A percentile compares a stretch with the other conserved stretches of the same genome.
phyloP scores from a whole-genome alignment of 2,888 invertebrate species.

The Altica lythri region DNA sequence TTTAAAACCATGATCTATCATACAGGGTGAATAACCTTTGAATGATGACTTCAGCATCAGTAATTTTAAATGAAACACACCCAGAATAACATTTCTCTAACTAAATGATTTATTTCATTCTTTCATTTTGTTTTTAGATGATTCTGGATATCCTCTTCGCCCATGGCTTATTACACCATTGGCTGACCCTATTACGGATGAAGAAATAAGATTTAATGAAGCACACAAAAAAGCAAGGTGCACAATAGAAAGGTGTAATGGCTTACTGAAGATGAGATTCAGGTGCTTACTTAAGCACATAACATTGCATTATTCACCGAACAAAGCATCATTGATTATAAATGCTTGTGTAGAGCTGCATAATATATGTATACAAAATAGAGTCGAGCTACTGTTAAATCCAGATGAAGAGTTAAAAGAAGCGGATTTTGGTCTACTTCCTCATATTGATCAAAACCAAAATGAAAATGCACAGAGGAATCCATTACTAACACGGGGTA shows the following conservation, averaged over 20 bases:
- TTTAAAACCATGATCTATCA: not conserved
- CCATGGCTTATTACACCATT: slow-evolving; percentile 19
- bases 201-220: slow-evolving; percentile 19
- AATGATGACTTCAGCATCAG: too few relatives aligned
- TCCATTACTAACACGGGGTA: slow-evolving; percentile 16
- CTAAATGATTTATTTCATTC: too few relatives aligned
- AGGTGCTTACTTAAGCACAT: slow-evolving; percentile 26
- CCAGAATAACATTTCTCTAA: too few relatives aligned
- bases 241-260: slow-evolving; percentile 26
- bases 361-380: slow-evolving; percentile 26
- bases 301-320: slow-evolving; percentile 25
- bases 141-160: slow-evolving; percentile 14
- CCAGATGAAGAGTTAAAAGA: slow-evolving; percentile 9
- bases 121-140: not conserved
- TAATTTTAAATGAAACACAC: too few relatives aligned
- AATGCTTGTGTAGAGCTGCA: slow-evolving; percentile 27
- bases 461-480: slow-evolving; percentile 11
- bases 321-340: slow-evolving; percentile 19
- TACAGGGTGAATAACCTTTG: not conserved
- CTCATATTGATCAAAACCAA: slow-evolving; percentile 10
- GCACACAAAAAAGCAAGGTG: slow-evolving; percentile 15
- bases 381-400: slow-evolving; percentile 9
- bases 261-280: slow-evolving; percentile 24
- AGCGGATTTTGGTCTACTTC: slow-evolving; percentile 17
- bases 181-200: slow-evolving; percentile 12